phyloP scores from a whole-genome alignment of 2,888 invertebrate genomes.

The Pseudococcus longispinus region DNA sequence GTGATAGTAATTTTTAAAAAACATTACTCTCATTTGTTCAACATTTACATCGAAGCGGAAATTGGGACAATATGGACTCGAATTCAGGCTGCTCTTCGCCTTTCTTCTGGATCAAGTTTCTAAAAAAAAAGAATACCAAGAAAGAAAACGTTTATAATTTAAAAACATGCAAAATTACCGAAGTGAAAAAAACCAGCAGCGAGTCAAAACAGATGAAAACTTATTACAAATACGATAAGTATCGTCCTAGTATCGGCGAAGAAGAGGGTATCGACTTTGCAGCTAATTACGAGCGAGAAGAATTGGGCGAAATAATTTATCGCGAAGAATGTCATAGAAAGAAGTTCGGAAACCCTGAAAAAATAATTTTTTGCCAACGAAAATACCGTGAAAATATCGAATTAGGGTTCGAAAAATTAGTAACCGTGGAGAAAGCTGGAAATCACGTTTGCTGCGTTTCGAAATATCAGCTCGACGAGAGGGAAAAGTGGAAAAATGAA shows the following conservation, averaged over 20 bases:
- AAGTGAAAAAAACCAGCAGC: neutral
- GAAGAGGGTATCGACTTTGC: neutral
- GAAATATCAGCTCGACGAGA: neutral
- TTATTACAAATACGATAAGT: constrained; percentile 27
- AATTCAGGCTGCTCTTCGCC: neutral
- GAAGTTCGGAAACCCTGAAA: neutral
- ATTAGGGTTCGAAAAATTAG: neutral
- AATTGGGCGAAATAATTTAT: neutral
- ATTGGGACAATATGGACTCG: neutral
- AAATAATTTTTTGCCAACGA: neutral
- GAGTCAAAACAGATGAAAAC: neutral
- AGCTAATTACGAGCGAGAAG: neutral
- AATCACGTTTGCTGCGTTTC: neutral
- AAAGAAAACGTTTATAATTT: constrained; percentile 41
- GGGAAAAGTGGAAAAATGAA: neutral
- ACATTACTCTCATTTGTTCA: neutral
- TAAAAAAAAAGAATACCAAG: neutral
- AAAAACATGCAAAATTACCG: neutral
- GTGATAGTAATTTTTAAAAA: too few relatives aligned
- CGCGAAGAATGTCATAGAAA: neutral
- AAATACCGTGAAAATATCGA: neutral
- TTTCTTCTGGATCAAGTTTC: neutral
- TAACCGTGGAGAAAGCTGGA: neutral
- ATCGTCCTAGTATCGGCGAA: constrained; percentile 27
- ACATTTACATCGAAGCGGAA: neutral